A percentile compares a stretch with the other conserved stretches of the same genome.
phyloP scores from a whole-genome alignment of 2,797 vertebrate genomes.

The Microctenopoma lineatum region DNA sequence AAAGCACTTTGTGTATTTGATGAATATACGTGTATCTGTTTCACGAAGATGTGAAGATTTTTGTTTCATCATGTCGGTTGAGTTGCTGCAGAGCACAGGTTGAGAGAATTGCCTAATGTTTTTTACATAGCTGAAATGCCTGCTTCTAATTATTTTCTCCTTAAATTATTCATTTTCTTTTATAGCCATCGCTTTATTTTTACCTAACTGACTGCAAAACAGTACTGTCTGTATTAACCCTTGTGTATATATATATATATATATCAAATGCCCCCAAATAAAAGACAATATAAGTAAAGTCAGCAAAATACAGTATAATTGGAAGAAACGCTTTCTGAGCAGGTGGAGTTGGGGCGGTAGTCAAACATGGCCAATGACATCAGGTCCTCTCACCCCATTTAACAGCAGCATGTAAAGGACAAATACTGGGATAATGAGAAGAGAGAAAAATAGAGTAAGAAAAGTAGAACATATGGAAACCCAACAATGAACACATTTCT shows the following conservation, averaged over 20 bases:
- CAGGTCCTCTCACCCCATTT: no score
- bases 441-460: no score
- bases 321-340: no score
- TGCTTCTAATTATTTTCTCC: background rate
- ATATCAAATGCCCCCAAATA: conserved; percentile 4
- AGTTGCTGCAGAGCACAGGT: background rate
- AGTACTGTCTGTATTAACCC: background rate
- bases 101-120: background rate
- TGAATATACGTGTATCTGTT: conserved; percentile 9
- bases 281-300: background rate
- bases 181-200: background rate
- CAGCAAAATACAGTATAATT: no score
- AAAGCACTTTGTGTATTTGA: conserved; percentile 10
- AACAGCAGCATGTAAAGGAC: no score
- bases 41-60: background rate
- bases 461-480: no score
- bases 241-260: background rate
- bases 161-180: background rate
- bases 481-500: no score
- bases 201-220: background rate
- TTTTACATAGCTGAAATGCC: background rate
- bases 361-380: no score
- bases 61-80: background rate
- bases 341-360: no score
- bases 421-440: no score